Conservation (phyloP, 1,140 invertebrate genomes). For the Bicyclus anynana region DNA sequence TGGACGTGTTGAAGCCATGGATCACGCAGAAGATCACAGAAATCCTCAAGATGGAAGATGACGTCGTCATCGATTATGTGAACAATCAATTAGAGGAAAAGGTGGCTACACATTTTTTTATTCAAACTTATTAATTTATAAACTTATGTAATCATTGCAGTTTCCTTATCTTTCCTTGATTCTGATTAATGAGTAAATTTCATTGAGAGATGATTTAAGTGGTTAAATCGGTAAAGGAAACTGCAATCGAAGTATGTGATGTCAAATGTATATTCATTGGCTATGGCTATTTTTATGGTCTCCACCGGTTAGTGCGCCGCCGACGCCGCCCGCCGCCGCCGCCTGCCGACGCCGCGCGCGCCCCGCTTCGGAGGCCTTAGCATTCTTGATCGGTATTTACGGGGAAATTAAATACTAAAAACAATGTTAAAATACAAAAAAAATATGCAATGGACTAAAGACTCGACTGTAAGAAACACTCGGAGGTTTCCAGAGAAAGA, state of each 20-base stretch:
- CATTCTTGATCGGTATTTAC: constrained; percentile 75
- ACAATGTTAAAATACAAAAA: constrained; percentile 52
- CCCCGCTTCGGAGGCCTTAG: constrained; percentile 67
- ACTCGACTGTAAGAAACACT: constrained; percentile 12
- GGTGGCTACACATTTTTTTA: constrained; percentile 75
- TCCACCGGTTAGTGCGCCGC: constrained; percentile 73
- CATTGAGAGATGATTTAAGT: background rate
- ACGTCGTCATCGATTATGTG: constrained; percentile 98
- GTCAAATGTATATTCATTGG: constrained; percentile 76
- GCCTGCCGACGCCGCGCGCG: constrained; percentile 58
- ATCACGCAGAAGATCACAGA: constrained; percentile 97
- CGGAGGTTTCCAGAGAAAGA: constrained; percentile 54
- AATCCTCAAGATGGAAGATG: constrained; percentile 97
- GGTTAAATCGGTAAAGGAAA: constrained; percentile 47
- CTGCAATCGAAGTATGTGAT: constrained; percentile 68
- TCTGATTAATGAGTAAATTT: background rate
- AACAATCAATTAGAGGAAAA: constrained; percentile 98
- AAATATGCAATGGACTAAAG: constrained; percentile 20
- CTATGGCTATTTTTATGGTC: constrained; percentile 78
- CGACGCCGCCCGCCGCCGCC: constrained; percentile 57
- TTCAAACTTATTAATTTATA: constrained; percentile 43
- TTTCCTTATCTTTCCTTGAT: constrained; percentile 27
- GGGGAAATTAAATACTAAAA: constrained; percentile 70
- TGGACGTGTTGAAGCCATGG: constrained; percentile 99
- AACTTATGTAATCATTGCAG: constrained; percentile 73